Percentiles rank a stretch among this genome's conserved stretches.
Conservation (phyloP, 2,888 invertebrate species). For the Archips xylosteana region DNA sequence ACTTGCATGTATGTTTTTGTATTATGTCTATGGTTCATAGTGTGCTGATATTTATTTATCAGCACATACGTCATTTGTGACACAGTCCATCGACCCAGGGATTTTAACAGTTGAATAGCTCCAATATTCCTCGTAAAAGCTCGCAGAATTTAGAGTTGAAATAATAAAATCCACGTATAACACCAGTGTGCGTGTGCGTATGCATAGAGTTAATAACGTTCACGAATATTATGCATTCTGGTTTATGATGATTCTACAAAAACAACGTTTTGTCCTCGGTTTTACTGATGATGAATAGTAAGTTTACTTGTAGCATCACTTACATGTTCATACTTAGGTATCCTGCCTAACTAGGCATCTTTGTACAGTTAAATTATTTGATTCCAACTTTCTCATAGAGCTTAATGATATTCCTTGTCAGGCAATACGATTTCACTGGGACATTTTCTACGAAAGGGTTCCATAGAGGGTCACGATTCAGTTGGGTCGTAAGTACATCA, state of each 20-base stretch:
- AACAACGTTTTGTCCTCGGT: background rate
- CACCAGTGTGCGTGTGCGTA: background rate
- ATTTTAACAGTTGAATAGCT: slow-evolving; percentile 6
- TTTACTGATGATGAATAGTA: background rate
- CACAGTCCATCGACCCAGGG: background rate
- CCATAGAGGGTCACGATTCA: too few relatives aligned
- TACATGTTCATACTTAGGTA: too few relatives aligned
- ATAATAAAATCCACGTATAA: background rate
- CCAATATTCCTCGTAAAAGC: slow-evolving; percentile 18
- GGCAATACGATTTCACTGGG: too few relatives aligned
- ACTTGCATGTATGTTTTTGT: too few relatives aligned
- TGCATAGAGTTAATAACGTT: background rate
- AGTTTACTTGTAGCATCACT: too few relatives aligned
- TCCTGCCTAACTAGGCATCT: background rate
- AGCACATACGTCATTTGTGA: background rate
- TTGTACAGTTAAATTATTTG: too few relatives aligned
- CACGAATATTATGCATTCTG: background rate
- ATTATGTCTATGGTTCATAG: too few relatives aligned
- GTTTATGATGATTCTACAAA: background rate
- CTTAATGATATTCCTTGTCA: too few relatives aligned
- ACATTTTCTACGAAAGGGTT: too few relatives aligned
- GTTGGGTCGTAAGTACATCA: too few relatives aligned
- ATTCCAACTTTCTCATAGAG: too few relatives aligned
- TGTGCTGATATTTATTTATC: background rate
- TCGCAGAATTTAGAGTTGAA: background rate